A percentile compares a stretch with the other conserved stretches of the same genome.
phyloP scores from a whole-genome alignment of 1,140 invertebrate species.

The Euura lappo region DNA sequence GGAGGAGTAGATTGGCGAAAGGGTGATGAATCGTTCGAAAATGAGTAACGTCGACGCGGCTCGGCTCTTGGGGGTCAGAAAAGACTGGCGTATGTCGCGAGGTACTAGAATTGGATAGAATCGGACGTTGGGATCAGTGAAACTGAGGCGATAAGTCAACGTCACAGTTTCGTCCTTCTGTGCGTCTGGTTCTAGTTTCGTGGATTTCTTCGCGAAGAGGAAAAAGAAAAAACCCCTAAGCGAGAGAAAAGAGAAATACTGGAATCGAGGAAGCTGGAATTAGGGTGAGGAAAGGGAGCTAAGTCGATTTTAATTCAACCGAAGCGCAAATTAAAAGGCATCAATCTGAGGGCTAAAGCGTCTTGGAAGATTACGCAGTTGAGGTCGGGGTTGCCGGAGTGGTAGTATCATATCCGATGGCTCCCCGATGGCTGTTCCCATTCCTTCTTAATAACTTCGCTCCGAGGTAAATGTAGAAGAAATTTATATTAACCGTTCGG shows the following conservation, averaged over 20 bases:
- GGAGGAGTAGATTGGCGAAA: background rate
- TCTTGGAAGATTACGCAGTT: background rate
- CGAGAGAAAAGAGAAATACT: background rate
- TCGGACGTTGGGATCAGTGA: background rate
- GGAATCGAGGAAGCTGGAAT: background rate
- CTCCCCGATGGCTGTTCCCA: background rate
- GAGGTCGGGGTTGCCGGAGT: background rate
- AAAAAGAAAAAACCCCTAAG: background rate
- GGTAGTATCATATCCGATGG: background rate
- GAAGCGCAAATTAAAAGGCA: constrained; percentile 7
- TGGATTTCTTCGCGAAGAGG: background rate
- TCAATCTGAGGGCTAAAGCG: constrained; percentile 6
- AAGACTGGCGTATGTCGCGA: constrained; percentile 1
- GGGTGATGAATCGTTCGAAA: background rate
- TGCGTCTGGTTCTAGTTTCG: no score
- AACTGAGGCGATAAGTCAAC: constrained; percentile 2
- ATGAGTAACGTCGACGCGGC: background rate
- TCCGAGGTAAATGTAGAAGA: constrained; percentile 5
- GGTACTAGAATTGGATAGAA: background rate
- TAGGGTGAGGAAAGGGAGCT: background rate
- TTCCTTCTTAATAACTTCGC: constrained; percentile 1
- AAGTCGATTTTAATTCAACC: constrained; percentile 6
- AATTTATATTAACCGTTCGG: background rate
- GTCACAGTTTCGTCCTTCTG: no score
- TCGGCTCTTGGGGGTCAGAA: background rate